Evolutionary conservation across 1,140 invertebrate species (phyloP), one percentile per base, ranked within the genome.

Genomic region (Drosophila novamexicana): DNA sequence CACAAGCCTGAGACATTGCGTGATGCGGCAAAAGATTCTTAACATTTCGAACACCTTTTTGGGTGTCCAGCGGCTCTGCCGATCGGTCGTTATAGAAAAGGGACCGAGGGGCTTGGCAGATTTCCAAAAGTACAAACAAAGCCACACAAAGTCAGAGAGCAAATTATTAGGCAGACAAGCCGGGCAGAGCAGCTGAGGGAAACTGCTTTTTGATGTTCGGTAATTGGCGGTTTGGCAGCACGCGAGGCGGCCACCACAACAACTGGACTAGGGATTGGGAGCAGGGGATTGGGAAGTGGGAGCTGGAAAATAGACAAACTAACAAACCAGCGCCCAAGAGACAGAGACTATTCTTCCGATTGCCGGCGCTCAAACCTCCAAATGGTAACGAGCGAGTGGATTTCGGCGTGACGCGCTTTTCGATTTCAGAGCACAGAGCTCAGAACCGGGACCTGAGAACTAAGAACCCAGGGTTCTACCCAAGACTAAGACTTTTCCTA

Each of bases 151-250:
- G 44, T 66, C 79, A 77, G 65, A 75, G 84, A 83, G 83, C 79
- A 88, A 88, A 88, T 88, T 88, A 88, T 88, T 88, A 81, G 69
- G 67, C 83, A 88, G 79, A 66, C 83, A 59, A 83, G 47, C 18
- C 65, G 42, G 66, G 56, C 65, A 68, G 77, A 57, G 18, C 50
- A 75, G 66, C 62, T 77, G 75, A 73, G 78, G 77, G 73, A 83
- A 88, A 88, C 83, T 88, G 83, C 83, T 83, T 88, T 88, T 88
- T 88, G 84, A 88, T 88, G 84, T 88, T 88, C 77, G 79, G 84
- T 88, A 88, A 88, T 88, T 88, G 84, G 84, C 84, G 84, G 84
- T 88, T 88, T 88, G 84, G 84, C 79, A 89, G 83, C 84, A 88
- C 84, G 84, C 84, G 84, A 88, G 79, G 71, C 82, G 74, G 79